Evolutionary conservation across 1,140 invertebrate genomes (phyloP), one percentile per base, ranked within the genome.

Genomic region (Drosophila ambigua): DNA sequence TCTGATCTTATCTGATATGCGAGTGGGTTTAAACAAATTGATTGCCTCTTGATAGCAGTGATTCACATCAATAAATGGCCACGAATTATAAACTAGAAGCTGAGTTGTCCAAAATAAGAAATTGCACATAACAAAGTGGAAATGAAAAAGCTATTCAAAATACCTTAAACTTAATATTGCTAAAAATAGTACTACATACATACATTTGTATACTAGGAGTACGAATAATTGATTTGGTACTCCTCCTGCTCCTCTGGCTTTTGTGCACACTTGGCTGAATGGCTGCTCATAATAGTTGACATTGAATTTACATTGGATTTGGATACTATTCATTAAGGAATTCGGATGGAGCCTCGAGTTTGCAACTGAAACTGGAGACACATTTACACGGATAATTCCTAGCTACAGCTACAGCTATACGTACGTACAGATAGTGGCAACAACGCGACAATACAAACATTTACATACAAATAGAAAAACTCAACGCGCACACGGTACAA

Each of bases 401-500:
- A 83, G 66, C 81, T 85, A 72, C 72, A 85, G 49, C 54, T 51
- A 75, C 55, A 59, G 45, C 58, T n/a, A 57, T 55, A 52, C 35
- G 52, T 68, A 53, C 20, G 72, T 45, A 76, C 58, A 55, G 51
- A 44, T 72, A 74, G 68, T 67, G 74, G 67, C 78, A 85, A 85
- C 81, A 85, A 60, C 61, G 65, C 74, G 65, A 69, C 77, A 85
- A 5, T 71, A 81, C 64, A 77, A 82, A 82, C 68, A 82, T 77
- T 72, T 77, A 82, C 75, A 57, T 43, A 73, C 64, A 77, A 52
- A 80, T 61, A 80, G 53, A 82, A 84, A 64, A 76, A 81, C 67
- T 67, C 77, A 85, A 85, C 66, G 49, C 71, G 46, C 83, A 71
- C 79, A 83, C 58, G 71, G 81, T 87, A 88, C 79, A 87, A 85